Evolutionary conservation across 1,140 invertebrate species (phyloP).

Genomic region (Pseudomyrmex flavicornis): DNA sequence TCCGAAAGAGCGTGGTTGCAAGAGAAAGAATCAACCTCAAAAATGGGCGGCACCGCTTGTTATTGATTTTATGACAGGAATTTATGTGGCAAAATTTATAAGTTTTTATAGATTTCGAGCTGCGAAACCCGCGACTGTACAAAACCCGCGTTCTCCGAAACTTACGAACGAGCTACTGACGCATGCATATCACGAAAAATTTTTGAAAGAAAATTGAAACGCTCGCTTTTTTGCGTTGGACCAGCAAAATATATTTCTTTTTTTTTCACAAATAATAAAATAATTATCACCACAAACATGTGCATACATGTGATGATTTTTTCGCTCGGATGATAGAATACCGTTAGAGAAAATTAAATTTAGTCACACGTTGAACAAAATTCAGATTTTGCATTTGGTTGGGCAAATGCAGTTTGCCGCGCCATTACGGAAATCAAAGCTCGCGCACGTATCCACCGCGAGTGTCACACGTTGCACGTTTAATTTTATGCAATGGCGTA

Average conservation of each 20-base stretch:
- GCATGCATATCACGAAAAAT: not conserved
- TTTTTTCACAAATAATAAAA: too few species aligned
- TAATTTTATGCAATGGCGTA: conserved; percentile 39
- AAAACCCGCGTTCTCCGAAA: not conserved
- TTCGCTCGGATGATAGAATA: not conserved
- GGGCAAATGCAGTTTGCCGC: conserved; percentile 19
- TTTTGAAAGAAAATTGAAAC: not conserved
- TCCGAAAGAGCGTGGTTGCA: conserved; percentile 15
- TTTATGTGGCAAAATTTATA: conserved; percentile 21
- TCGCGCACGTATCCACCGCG: not conserved
- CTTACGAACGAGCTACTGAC: not conserved
- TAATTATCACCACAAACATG: too few species aligned
- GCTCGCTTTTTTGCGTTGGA: not conserved
- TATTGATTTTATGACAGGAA: conserved; percentile 27
- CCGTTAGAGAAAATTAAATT: conserved; percentile 1
- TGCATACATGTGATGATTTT: not conserved
- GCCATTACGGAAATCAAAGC: conserved; percentile 33
- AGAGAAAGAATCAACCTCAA: conserved; percentile 19
- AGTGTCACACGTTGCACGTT: conserved; percentile 6
- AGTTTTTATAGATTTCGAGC: not conserved
- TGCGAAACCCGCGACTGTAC: not conserved
- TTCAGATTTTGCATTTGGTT: conserved; percentile 21
- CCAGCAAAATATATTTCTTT: too few species aligned
- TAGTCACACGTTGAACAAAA: not conserved
- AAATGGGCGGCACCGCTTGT: conserved; percentile 6